Conservation (phyloP, 2,113 vertebrate genomes). For the Channa maculata region DNA sequence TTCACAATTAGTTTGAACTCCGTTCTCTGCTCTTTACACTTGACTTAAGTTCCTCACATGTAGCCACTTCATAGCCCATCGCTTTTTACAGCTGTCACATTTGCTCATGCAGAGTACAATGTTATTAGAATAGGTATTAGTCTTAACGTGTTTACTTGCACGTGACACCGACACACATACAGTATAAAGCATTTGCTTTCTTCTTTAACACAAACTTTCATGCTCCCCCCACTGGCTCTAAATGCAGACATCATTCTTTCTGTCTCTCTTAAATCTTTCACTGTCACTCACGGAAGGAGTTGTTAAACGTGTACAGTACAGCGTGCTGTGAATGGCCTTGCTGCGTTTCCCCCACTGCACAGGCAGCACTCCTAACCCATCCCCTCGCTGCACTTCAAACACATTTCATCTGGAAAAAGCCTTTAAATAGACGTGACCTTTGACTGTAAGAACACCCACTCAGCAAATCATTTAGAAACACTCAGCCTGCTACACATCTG, state of each 20-base stretch:
- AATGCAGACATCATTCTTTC: neutral
- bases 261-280: neutral
- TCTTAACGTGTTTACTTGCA: neutral
- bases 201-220: neutral
- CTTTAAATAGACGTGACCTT: constrained; percentile 81
- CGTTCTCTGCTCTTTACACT: neutral
- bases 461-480: constrained; percentile 44
- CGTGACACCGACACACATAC: neutral
- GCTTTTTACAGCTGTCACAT: neutral
- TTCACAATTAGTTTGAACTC: constrained; percentile 2
- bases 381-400: constrained; percentile 69
- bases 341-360: constrained; percentile 39
- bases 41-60: neutral
- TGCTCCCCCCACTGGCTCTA: neutral
- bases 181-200: neutral
- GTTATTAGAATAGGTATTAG: neutral
- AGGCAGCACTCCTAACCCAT: too few species aligned
- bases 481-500: constrained; percentile 48
- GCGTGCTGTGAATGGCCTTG: constrained; percentile 60
- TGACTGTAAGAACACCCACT: constrained; percentile 63
- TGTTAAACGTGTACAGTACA: constrained; percentile 29
- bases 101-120: neutral
- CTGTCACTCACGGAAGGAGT: neutral
- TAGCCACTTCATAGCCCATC: neutral
- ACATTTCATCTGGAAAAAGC: constrained; percentile 68